A percentile compares a stretch with the other conserved stretches of the same genome.
phyloP scores from a whole-genome alignment of 2,797 vertebrate genomes.

The Anomalospiza imberbis region DNA sequence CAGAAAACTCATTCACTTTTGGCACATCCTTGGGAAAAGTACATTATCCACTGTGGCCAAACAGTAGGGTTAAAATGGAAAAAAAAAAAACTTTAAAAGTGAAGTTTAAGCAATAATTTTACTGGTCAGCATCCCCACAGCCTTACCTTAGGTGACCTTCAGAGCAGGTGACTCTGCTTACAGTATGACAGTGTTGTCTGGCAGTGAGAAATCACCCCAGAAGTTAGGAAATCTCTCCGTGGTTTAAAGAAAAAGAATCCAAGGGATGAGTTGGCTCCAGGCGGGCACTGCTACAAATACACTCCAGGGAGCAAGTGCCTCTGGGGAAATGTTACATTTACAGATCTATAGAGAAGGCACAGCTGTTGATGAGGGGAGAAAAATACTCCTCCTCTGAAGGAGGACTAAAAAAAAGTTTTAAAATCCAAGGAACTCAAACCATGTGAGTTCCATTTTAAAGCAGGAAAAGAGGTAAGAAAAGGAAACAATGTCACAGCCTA shows the following conservation, averaged over 20 bases:
- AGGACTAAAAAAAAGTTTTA: not conserved
- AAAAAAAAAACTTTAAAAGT: not conserved
- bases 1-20: not conserved
- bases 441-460: not conserved
- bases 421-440: not conserved
- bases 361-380: not conserved
- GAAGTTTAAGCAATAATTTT: not conserved
- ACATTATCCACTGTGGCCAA: not conserved
- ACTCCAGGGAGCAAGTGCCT: not conserved
- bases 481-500: not conserved
- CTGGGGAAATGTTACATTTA: not conserved
- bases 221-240: not conserved
- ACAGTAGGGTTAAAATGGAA: not conserved
- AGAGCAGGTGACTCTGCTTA: not conserved
- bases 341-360: not conserved
- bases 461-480: not conserved
- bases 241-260: not conserved
- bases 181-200: not conserved
- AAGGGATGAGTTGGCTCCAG: not conserved
- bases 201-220: not conserved
- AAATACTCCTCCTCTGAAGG: not conserved
- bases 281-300: not conserved
- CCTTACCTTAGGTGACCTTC: not conserved
- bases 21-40: not conserved
- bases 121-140: not conserved